Percentiles rank a stretch among this genome's conserved stretches.
Conservation (phyloP, 2,113 vertebrate species). For the Axis porcinus region DNA sequence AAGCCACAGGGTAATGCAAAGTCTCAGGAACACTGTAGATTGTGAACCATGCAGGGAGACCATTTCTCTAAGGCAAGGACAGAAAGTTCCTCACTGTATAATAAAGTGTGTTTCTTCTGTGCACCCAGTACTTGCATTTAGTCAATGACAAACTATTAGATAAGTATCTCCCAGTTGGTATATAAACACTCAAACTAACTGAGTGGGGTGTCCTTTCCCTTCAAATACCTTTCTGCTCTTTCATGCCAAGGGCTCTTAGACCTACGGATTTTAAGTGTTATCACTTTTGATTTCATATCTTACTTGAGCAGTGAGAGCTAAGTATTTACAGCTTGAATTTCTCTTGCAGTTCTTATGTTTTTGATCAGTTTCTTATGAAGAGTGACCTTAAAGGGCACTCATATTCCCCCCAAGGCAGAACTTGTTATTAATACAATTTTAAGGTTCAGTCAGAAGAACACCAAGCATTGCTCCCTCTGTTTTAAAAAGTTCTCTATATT, state of each 20-base stretch:
- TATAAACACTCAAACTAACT: background rate
- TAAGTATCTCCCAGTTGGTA: background rate
- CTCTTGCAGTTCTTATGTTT: background rate
- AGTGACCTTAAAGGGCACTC: background rate
- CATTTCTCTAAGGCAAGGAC: background rate
- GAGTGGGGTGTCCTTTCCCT: background rate
- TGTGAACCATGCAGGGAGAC: background rate
- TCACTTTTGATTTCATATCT: background rate
- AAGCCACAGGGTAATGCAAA: background rate
- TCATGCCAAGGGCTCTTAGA: background rate
- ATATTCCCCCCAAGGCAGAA: background rate
- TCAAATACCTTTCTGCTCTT: background rate
- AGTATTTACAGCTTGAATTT: slow-evolving; percentile 4
- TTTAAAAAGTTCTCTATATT: slow-evolving; percentile 28
- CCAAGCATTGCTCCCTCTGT: background rate
- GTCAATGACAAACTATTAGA: background rate
- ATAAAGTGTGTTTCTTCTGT: background rate
- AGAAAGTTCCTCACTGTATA: background rate
- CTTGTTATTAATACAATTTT: background rate
- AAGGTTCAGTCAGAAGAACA: background rate
- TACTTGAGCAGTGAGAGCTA: background rate
- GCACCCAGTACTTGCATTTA: background rate
- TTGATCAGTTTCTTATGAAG: slow-evolving; percentile 3
- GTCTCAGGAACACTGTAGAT: background rate
- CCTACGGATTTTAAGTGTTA: background rate